These are phyloP conservation scores for Nothocercus julius DNA, from an alignment of 2,113 vertebrate species.

Conservation along the genomic window DNA sequence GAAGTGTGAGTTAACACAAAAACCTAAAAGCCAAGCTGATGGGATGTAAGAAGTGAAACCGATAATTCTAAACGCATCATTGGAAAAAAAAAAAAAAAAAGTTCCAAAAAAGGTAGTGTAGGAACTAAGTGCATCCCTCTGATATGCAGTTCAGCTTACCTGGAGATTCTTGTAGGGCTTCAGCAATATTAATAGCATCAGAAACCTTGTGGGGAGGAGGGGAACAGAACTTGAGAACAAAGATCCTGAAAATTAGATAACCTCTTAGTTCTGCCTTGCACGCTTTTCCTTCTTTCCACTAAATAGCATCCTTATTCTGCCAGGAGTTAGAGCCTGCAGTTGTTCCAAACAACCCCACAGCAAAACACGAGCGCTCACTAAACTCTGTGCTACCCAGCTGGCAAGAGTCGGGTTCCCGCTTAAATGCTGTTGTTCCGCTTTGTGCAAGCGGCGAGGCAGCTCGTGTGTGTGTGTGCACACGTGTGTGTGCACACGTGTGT, in stretches of 20 bases:
- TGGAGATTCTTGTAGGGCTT: background rate
- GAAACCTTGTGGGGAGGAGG: background rate
- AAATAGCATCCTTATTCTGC: background rate
- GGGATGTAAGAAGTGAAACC: background rate
- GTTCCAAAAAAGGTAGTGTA: background rate
- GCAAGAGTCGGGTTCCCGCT: background rate
- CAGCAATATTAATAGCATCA: background rate
- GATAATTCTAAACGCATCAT: background rate
- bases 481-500: background rate
- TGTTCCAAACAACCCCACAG: background rate
- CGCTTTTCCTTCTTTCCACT: background rate
- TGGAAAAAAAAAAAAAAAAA: background rate
- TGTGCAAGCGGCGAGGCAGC: background rate
- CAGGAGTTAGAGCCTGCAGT: background rate
- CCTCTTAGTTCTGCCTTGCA: background rate
- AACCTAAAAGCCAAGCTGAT: conserved; percentile 16
- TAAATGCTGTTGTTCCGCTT: background rate
- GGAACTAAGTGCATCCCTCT: background rate
- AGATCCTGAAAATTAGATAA: background rate
- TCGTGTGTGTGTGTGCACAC: background rate
- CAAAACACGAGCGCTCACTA: background rate
- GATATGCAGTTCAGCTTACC: background rate
- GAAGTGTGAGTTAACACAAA: background rate
- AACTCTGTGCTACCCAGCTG: background rate
- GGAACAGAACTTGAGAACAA: background rate